These are phyloP conservation scores for Astreopora myriophthalma DNA, from an alignment of 64 coral and sea anemone genomes.

Conservation along the genomic window DNA sequence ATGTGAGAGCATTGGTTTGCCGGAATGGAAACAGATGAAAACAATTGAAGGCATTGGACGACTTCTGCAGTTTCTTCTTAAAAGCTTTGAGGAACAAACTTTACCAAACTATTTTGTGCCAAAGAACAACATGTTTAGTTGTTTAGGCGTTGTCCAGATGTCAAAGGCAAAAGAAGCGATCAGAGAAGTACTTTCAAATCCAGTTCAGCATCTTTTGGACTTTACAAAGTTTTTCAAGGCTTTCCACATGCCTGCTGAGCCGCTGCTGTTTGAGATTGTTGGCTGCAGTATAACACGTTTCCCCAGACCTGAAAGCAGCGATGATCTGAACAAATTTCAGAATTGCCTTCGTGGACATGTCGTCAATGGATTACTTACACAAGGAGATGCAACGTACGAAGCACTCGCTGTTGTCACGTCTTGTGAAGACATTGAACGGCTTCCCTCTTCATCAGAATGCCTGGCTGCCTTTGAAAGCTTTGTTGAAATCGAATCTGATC, in stretches of 20 bases:
- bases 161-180: slow-evolving; percentile 18
- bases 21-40: slow-evolving; percentile 16
- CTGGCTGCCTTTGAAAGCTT: slow-evolving; percentile 9
- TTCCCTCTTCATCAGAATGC: background rate
- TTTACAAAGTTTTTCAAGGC: slow-evolving; percentile 23
- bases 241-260: slow-evolving; percentile 18
- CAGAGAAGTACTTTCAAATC: slow-evolving; percentile 12
- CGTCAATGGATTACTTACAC: slow-evolving; percentile 19
- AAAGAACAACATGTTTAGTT: slow-evolving; percentile 13
- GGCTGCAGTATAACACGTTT: slow-evolving; percentile 7
- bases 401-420: slow-evolving; percentile 7
- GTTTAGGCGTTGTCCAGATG: slow-evolving; percentile 15
- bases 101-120: slow-evolving; percentile 24
- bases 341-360: background rate
- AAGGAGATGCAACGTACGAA: slow-evolving; percentile 30
- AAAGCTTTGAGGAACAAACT: background rate
- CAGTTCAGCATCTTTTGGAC: slow-evolving; percentile 11
- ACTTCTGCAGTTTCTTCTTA: slow-evolving; percentile 9
- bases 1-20: slow-evolving; percentile 22
- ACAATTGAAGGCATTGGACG: slow-evolving; percentile 12
- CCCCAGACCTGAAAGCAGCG: background rate
- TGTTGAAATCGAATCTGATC: slow-evolving; percentile 19
- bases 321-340: background rate
- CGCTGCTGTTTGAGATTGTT: background rate
- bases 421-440: background rate